Percentiles rank a stretch among this genome's conserved stretches.
These are phyloP conservation scores for Acropora tenuis DNA, from an alignment of 64 coral and sea anemone species.

Conservation along the genomic window DNA sequence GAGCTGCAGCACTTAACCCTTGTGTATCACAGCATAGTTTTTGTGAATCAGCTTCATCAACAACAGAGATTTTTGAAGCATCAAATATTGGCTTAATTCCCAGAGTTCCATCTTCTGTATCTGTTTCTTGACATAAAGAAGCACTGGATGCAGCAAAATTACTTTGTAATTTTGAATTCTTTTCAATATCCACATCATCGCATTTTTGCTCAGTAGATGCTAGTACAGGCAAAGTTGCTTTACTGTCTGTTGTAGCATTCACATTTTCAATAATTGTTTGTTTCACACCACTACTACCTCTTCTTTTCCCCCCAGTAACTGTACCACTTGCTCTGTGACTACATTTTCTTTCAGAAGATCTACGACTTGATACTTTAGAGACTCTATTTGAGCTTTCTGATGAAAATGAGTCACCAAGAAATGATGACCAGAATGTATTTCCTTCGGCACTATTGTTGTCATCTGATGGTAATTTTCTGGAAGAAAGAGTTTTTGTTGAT, in stretches of 20 bases:
- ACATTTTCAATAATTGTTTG: not conserved
- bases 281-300: not conserved
- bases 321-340: not conserved
- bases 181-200: not conserved
- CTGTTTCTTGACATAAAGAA: not conserved
- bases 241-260: not conserved
- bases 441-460: constrained; percentile 22
- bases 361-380: constrained; percentile 29
- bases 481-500: not conserved
- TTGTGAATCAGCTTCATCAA: not conserved
- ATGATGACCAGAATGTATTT: constrained; percentile 88
- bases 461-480: not conserved
- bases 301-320: not conserved
- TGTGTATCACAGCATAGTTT: not conserved
- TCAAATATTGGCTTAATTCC: not conserved
- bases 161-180: not conserved
- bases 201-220: not conserved
- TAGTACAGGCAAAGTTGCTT: not conserved
- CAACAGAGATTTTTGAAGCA: not conserved
- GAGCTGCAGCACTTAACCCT: not conserved
- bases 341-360: constrained; percentile 13
- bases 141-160: not conserved
- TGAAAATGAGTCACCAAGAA: constrained; percentile 67
- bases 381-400: not conserved
- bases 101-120: not conserved